Evolutionary conservation across 2,113 vertebrate species (phyloP), one percentile per base, ranked within the genome.

Genomic region (Rhinolophus sinicus): DNA sequence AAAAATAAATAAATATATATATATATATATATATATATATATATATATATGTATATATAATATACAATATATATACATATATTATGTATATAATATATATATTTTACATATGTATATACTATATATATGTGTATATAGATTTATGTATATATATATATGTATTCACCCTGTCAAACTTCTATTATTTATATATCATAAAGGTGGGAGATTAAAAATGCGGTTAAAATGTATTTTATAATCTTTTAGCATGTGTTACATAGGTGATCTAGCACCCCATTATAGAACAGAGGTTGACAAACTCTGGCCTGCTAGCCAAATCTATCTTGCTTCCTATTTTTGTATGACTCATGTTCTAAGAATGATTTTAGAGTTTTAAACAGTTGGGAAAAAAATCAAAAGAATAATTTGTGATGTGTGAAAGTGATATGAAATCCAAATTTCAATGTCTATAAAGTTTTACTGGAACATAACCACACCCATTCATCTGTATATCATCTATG

Each of bases 211-310:
- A 88, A 47, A 88, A n/a, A 76, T 62, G 5, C 8, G 62, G 0
- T 30, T 93, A 67, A 81, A 85, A 30, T 62, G 15, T 54, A 18
- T 89, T 95, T 93, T 90, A 35, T 86, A 77, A 54, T 52, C 15
- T 88, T n/a, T 62, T 81, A 87, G 72, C 15, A 33, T 24, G 33
- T 67, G n/a, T 60, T 12, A 4, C 11, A 2, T 28, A 83, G 52
- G 35, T 65, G 35, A 9, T 86, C 73, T 50, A 33, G 35, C 4
- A 14, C 40, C 81, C 72, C 21, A 18, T 26, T 72, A 11, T 8
- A 69, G 24, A 75, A 52, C 9, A 58, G 85, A 50, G 14, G 6
- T 81, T 72, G 38, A 33, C 19, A 4, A 75, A 75, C 38, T 88
- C 58, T 26, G 15, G 11, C 38, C 40, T 92, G 2, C 54, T 35